Evolutionary conservation across 2,888 invertebrate species (phyloP).

Genomic region (Scrobipalpa costella): DNA sequence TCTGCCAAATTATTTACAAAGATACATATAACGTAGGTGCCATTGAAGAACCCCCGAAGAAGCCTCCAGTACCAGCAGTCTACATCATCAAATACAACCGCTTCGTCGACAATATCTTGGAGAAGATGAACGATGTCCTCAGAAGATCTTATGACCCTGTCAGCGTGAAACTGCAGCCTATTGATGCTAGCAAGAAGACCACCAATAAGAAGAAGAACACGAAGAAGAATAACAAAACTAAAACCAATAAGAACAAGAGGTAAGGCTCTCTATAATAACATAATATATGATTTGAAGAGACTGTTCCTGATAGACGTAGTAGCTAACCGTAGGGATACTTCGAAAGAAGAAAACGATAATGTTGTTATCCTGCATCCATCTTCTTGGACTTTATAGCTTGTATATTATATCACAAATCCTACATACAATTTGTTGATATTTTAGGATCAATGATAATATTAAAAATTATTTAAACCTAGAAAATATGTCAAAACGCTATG

Average conservation of each 20-base stretch:
- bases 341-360: too few relatives aligned
- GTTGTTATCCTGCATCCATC: too few relatives aligned
- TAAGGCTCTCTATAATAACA: slow-evolving; percentile 38
- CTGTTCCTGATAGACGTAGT: too few relatives aligned
- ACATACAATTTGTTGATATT: too few relatives aligned
- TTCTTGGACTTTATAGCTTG: too few relatives aligned
- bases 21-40: slow-evolving; percentile 63
- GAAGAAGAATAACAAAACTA: slow-evolving; percentile 59
- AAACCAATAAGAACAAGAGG: slow-evolving; percentile 62
- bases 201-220: slow-evolving; percentile 75
- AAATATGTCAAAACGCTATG: too few relatives aligned
- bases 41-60: slow-evolving; percentile 64
- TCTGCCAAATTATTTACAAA: not conserved
- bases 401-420: too few relatives aligned
- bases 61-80: slow-evolving; percentile 82
- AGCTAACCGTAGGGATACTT: too few relatives aligned
- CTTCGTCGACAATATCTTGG: slow-evolving; percentile 91
- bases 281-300: not conserved
- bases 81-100: slow-evolving; percentile 92
- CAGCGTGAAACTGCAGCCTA: slow-evolving; percentile 85
- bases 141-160: slow-evolving; percentile 92
- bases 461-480: too few relatives aligned
- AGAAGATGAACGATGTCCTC: slow-evolving; percentile 90
- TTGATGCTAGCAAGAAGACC: slow-evolving; percentile 77
- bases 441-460: too few relatives aligned